Evolutionary conservation across 2,888 invertebrate genomes (phyloP).

Genomic region (Aradus depressus): DNA sequence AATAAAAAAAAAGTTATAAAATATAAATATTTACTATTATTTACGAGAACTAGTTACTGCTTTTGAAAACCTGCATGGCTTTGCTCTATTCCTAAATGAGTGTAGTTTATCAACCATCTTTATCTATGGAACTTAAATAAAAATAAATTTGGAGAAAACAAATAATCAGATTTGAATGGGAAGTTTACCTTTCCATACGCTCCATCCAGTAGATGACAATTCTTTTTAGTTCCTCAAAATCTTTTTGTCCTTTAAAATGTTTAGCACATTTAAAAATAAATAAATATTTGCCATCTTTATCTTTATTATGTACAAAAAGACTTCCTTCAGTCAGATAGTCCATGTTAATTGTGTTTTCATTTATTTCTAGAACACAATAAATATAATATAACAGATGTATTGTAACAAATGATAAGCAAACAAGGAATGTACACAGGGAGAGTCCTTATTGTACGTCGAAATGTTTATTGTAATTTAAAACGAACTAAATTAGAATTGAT

Average conservation of each 20-base stretch:
- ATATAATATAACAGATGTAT: background rate
- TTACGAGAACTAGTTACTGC: too few species aligned
- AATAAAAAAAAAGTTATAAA: too few species aligned
- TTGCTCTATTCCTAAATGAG: too few species aligned
- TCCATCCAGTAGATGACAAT: constrained; percentile 81
- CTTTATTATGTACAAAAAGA: constrained; percentile 64
- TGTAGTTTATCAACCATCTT: too few species aligned
- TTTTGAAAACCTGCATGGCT: too few species aligned
- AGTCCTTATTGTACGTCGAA: background rate
- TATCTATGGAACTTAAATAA: too few species aligned
- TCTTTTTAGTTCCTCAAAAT: constrained; percentile 63
- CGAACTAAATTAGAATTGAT: background rate
- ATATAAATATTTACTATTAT: too few species aligned
- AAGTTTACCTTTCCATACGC: constrained; percentile 51
- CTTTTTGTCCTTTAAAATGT: constrained; percentile 65
- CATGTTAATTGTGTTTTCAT: constrained; percentile 49
- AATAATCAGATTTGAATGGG: too few species aligned
- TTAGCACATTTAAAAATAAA: constrained; percentile 70
- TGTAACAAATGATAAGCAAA: too few species aligned
- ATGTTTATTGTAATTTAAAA: background rate
- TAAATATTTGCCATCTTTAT: constrained; percentile 65
- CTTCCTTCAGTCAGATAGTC: constrained; percentile 66
- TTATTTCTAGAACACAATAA: constrained; percentile 47
- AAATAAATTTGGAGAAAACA: background rate
- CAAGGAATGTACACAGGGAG: too few species aligned